Percentiles rank a stretch among this genome's conserved stretches.
Evolutionary conservation across 2,797 vertebrate genomes (phyloP).

Genomic region (Urophycis tenuis): DNA sequence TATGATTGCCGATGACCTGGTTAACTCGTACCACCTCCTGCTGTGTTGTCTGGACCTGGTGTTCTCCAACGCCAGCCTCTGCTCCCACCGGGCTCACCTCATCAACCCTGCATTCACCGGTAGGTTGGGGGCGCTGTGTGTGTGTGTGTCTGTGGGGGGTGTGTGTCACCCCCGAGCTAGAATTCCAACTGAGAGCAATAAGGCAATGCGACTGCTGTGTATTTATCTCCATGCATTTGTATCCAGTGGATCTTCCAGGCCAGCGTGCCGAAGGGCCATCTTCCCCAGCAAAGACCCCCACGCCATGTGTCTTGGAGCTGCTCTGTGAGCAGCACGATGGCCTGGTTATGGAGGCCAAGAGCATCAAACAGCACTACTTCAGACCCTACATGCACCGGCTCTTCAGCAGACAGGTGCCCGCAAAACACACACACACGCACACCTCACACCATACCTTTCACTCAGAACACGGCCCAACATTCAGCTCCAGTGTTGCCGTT

Average conservation of each 20-base stretch:
- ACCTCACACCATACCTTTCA: not conserved
- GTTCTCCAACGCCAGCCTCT: constrained; percentile 86
- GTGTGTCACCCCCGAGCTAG: no score
- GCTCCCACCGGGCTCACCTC: constrained; percentile 84
- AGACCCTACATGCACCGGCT: constrained; percentile 90
- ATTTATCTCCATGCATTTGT: not conserved
- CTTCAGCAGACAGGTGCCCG: constrained; percentile 79
- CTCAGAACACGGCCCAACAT: not conserved
- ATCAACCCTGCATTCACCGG: constrained; percentile 88
- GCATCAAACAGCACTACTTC: constrained; percentile 97
- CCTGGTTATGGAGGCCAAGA: constrained; percentile 89
- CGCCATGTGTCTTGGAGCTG: constrained; percentile 78
- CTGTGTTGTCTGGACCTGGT: constrained; percentile 95
- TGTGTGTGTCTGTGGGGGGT: not conserved
- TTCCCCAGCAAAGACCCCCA: constrained; percentile 63
- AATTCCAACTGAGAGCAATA: no score
- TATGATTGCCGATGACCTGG: constrained; percentile 97
- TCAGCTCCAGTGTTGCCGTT: not conserved
- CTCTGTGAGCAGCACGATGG: constrained; percentile 91
- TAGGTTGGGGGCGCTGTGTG: constrained; percentile 33
- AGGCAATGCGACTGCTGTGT: not conserved
- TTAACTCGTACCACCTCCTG: constrained; percentile 97
- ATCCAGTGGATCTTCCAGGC: constrained; percentile 72
- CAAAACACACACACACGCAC: not conserved
- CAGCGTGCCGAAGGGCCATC: constrained; percentile 56